Conservation (phyloP, 2,113 vertebrate species). For the Leuciscus idus region DNA sequence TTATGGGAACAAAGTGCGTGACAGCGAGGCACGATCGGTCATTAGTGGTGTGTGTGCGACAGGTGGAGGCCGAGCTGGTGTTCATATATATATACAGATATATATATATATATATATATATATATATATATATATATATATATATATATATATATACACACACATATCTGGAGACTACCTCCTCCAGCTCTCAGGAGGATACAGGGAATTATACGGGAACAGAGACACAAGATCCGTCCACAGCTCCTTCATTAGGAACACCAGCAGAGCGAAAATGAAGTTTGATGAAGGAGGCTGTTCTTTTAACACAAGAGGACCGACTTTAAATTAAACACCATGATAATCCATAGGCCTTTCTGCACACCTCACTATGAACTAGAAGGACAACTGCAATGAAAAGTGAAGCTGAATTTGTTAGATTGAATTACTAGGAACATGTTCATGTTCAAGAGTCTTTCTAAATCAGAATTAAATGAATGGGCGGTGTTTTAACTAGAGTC, state of each 20-base stretch:
- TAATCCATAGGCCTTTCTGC: background rate
- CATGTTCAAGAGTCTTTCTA: background rate
- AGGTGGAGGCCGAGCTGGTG: constrained; percentile 64
- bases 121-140: constrained; percentile 25
- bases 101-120: constrained; percentile 21
- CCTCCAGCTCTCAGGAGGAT: constrained; percentile 26
- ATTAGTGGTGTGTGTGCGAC: constrained; percentile 59
- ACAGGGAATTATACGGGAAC: constrained; percentile 26
- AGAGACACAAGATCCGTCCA: background rate
- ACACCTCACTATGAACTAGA: no score
- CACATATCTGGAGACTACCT: constrained; percentile 49
- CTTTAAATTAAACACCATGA: background rate
- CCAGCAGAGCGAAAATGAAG: background rate
- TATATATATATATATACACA: no score
- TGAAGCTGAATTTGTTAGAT: background rate
- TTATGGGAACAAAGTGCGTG: constrained; percentile 63
- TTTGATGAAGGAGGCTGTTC: background rate
- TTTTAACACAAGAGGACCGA: background rate
- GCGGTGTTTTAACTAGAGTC: background rate
- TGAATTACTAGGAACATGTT: background rate
- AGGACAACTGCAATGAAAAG: no score
- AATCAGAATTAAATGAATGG: background rate
- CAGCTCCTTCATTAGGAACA: constrained; percentile 12
- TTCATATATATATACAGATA: constrained; percentile 53
- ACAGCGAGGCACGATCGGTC: constrained; percentile 54